Evolutionary conservation across 2,113 vertebrate species (phyloP).

Genomic region (Bungarus multicinctus): DNA sequence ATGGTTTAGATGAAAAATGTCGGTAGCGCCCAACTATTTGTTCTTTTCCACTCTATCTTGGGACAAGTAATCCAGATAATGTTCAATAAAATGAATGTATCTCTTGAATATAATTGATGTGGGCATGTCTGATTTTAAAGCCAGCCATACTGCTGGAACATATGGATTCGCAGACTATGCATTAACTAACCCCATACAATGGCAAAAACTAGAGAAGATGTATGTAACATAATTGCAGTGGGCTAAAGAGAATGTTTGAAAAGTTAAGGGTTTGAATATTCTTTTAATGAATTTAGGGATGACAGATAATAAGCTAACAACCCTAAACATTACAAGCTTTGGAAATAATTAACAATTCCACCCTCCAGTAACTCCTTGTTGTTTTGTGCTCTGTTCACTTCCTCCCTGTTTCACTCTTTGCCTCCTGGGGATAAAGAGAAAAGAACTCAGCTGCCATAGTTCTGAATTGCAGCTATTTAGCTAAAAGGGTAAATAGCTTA

Average conservation of each 20-base stretch:
- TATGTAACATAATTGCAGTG: slow-evolving; percentile 5
- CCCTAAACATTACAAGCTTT: rapidly evolving
- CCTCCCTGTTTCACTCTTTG: neutral
- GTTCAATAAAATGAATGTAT: slow-evolving; percentile 21
- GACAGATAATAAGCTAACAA: neutral
- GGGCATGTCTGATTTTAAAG: neutral
- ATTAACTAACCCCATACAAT: neutral
- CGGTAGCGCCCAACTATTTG: neutral
- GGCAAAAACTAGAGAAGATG: neutral
- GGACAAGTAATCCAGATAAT: slow-evolving; percentile 1
- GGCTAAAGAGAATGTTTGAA: neutral
- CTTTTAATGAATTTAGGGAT: neutral
- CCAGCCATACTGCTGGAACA: neutral
- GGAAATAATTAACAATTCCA: neutral
- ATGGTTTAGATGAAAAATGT: neutral
- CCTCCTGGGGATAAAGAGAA: neutral
- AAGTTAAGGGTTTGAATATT: neutral
- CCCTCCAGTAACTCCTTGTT: neutral
- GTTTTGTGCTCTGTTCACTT: neutral
- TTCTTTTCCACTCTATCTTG: slow-evolving; percentile 19
- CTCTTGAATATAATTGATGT: neutral
- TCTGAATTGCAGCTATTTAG: neutral
- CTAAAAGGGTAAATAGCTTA: neutral
- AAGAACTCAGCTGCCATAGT: neutral
- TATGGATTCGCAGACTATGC: neutral